Percentiles rank a stretch among this genome's conserved stretches.
phyloP scores from a whole-genome alignment of 2,888 invertebrate species.

The Lagria hirta region DNA sequence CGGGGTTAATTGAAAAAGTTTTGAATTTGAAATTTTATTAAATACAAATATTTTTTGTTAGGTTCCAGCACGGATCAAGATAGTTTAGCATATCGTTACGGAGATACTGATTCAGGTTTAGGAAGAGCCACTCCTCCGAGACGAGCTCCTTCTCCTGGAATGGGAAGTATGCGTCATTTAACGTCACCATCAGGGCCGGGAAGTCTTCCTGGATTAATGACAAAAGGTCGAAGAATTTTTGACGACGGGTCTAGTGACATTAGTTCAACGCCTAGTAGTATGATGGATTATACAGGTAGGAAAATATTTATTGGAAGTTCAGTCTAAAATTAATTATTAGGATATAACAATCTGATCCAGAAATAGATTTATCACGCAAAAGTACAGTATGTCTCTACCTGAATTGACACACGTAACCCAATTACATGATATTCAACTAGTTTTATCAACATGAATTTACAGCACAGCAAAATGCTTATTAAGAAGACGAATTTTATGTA shows the following conservation, averaged over 20 bases:
- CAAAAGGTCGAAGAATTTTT: conserved; percentile 63
- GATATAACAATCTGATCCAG: neutral
- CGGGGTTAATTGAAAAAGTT: too few species aligned
- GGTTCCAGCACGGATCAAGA: conserved; percentile 63
- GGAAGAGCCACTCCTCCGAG: conserved; percentile 86
- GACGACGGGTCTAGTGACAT: conserved; percentile 83
- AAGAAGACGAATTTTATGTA: too few species aligned
- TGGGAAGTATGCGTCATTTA: conserved; percentile 71
- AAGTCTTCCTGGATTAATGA: conserved; percentile 75
- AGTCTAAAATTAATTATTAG: neutral
- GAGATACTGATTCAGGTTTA: conserved; percentile 81
- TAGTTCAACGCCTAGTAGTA: conserved; percentile 60
- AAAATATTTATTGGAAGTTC: conserved; percentile 1
- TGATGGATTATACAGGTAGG: conserved; percentile 82
- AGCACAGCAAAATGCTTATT: too few species aligned
- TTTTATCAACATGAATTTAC: too few species aligned
- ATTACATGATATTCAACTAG: too few species aligned
- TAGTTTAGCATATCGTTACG: conserved; percentile 59
- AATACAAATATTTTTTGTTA: conserved; percentile 40
- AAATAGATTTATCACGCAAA: conserved; percentile 3
- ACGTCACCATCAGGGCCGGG: conserved; percentile 85
- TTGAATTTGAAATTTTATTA: too few species aligned
- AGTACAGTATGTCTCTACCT: neutral
- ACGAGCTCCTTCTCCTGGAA: conserved; percentile 82
- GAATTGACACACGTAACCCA: too few species aligned